These are phyloP conservation scores for Leuctra nigra DNA, from an alignment of 2,888 invertebrate genomes.

Conservation along the genomic window DNA sequence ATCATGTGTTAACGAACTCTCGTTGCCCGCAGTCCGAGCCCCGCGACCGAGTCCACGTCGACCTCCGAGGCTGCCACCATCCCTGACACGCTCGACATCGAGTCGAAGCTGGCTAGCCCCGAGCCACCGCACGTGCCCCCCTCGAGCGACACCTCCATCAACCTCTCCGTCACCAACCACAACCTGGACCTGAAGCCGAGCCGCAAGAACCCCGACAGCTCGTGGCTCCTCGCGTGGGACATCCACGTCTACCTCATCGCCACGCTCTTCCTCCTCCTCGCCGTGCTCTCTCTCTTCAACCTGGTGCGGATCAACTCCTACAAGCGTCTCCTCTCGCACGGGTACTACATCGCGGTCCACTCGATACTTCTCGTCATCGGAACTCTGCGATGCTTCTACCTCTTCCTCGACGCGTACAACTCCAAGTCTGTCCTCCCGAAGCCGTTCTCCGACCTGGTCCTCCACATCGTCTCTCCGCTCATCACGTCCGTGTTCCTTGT, in stretches of 20 bases:
- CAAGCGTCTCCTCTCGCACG: slow-evolving; percentile 78
- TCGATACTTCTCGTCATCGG: slow-evolving; percentile 76
- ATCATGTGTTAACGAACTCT: no score
- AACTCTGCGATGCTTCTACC: slow-evolving; percentile 73
- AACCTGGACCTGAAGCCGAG: background rate
- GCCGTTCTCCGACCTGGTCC: slow-evolving; percentile 71
- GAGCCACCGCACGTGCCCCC: slow-evolving; percentile 38
- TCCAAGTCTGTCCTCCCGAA: slow-evolving; percentile 69
- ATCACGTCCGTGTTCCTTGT: slow-evolving; percentile 85
- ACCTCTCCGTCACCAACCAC: background rate
- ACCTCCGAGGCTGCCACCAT: background rate
- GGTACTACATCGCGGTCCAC: slow-evolving; percentile 82
- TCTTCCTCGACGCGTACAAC: slow-evolving; percentile 90
- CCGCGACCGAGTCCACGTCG: slow-evolving; percentile 1
- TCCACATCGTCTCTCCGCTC: slow-evolving; percentile 80
- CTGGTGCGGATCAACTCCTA: slow-evolving; percentile 79
- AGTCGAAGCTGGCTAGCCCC: slow-evolving; percentile 34
- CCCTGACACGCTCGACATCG: slow-evolving; percentile 9
- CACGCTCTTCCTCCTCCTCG: slow-evolving; percentile 74
- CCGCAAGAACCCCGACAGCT: slow-evolving; percentile 7
- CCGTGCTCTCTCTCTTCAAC: slow-evolving; percentile 78
- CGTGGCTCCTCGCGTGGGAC: slow-evolving; percentile 83
- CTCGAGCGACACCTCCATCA: slow-evolving; percentile 13
- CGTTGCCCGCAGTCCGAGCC: slow-evolving; percentile 19
- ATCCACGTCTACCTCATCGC: slow-evolving; percentile 85